Base-by-base conservation (phyloP, 64 coral and sea anemone species). In the Actinia tenebrosa region DNA sequence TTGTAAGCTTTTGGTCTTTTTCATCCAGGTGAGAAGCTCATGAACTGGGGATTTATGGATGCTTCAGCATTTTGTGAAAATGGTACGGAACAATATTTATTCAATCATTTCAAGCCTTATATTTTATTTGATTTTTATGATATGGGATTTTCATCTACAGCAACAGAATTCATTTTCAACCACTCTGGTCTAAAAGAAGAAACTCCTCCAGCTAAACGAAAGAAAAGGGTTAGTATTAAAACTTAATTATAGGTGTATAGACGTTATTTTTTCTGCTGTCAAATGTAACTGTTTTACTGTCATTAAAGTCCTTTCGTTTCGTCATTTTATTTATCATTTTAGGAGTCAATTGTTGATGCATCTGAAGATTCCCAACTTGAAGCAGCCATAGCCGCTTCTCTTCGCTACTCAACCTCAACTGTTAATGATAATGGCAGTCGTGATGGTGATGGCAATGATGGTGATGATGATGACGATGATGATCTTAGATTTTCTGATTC, bases 321-420 rank as follows among this genome's bases (percentile, higher is more conserved):
- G 80, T 4, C 9, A 53, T 87, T 53, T 27, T 87, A 5, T 45
- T 10, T 16, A 18, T 44, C 13, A 46, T 45, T 22, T 53, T 52
- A 98, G 96, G 93, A 98, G 52, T 95, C 93, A 14, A 95, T 98
- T 46, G 88, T 98, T 53, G 96, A 98, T 91, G 96, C 96, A 45
- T 98, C 96, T 22, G 96, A 98, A 79, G 96, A 98, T 81, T 98
- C 96, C 18, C 96, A 98, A 69, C 81, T 98, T 18, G 93, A 94
- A 84, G 96, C 96, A 19, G 96, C 96, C 3, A 98, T 98, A 52
- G 96, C 96, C 22, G 96, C 93, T 53, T 98, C 96, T 23, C 79
- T 98, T 52, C 84, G 86, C 44, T 94, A 94, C 63, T 92, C 93
- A 64, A 91, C 86, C 62, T 71, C 83, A 79, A 53, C 75, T 16